Evolutionary conservation across 1,140 invertebrate genomes (phyloP).

Genomic region (Nymphalis io): DNA sequence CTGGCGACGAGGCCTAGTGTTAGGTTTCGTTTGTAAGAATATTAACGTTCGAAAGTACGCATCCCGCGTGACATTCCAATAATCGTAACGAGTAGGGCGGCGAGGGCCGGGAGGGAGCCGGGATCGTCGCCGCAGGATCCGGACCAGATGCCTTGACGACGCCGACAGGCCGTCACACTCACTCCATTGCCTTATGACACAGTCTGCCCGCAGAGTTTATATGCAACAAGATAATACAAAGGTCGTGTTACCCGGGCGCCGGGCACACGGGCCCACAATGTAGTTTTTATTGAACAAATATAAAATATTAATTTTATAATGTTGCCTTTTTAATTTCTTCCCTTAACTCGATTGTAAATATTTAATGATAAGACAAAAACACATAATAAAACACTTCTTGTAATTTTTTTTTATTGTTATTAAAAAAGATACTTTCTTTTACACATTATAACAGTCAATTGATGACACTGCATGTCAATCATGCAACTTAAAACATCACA

Average conservation of each 20-base stretch:
- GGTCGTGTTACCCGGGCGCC: conserved; percentile 79
- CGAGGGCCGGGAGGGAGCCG: conserved; percentile 45
- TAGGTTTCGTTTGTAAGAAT: conserved; percentile 47
- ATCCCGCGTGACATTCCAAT: conserved; percentile 79
- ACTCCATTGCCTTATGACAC: conserved; percentile 79
- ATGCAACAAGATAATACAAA: conserved; percentile 80
- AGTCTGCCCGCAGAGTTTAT: conserved; percentile 80
- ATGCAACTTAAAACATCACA: no score
- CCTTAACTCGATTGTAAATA: not conserved
- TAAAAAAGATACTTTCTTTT: no score
- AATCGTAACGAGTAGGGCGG: conserved; percentile 70
- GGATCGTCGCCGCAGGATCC: conserved; percentile 47
- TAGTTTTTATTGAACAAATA: conserved; percentile 81
- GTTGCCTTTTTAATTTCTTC: conserved; percentile 65
- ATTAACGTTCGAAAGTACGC: conserved; percentile 67
- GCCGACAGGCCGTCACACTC: conserved; percentile 43
- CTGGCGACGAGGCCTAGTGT: conserved; percentile 51
- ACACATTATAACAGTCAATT: no score
- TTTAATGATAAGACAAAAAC: not conserved
- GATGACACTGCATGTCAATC: no score
- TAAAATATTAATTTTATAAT: conserved; percentile 81
- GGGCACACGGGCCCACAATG: conserved; percentile 79
- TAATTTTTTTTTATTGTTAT: no score
- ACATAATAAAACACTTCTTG: no score
- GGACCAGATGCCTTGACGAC: conserved; percentile 69